These are phyloP conservation scores for Chunga burmeisteri DNA, from an alignment of 2,113 vertebrate species.

Conservation along the genomic window DNA sequence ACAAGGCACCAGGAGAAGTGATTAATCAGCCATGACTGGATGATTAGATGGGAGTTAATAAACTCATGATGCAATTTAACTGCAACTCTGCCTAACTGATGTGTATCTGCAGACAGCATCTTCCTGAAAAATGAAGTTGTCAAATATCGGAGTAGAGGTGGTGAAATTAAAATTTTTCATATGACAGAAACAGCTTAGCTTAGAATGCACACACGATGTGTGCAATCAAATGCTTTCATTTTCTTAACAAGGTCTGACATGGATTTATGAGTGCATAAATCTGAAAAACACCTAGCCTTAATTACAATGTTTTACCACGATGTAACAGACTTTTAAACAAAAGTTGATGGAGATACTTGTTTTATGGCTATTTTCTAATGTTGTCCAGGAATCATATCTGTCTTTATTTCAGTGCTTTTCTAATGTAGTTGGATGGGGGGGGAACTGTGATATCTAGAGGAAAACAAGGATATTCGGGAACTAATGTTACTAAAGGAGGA, in stretches of 20 bases:
- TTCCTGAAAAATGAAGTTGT: slow-evolving; percentile 49
- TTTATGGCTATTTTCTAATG: background rate
- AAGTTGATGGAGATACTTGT: background rate
- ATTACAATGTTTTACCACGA: background rate
- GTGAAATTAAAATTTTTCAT: background rate
- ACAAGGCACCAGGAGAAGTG: slow-evolving; percentile 24
- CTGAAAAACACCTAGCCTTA: background rate
- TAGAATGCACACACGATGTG: background rate
- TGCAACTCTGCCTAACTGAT: background rate
- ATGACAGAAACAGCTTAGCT: background rate
- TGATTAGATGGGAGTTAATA: slow-evolving; percentile 60
- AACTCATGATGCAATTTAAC: slow-evolving; percentile 42
- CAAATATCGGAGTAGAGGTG: background rate
- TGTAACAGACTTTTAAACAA: background rate
- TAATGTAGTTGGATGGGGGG: background rate
- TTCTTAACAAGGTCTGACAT: background rate
- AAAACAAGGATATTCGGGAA: background rate
- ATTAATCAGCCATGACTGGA: slow-evolving; percentile 50
- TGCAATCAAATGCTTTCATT: background rate
- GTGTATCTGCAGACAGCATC: background rate
- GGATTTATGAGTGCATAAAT: background rate
- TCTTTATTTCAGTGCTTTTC: background rate
- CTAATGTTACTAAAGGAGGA: background rate
- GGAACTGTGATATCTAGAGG: background rate
- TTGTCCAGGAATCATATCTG: background rate